Base-by-base conservation (phyloP, 1,140 invertebrate genomes). In the Drosophila rufa region DNA sequence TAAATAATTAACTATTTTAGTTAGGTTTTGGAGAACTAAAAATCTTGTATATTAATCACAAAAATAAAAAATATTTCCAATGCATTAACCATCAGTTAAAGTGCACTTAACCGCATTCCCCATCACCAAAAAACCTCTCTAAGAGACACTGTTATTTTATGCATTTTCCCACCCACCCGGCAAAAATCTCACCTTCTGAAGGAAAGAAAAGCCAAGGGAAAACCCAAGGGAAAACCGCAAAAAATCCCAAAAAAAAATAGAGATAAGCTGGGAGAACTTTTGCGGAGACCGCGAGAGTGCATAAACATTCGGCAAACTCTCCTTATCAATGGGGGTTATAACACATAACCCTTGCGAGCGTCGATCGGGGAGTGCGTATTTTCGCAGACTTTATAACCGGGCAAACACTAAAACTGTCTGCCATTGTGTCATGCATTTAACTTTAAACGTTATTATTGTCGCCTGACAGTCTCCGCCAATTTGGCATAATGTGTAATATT, bases 401-500 rank as follows among this genome's bases (percentile, higher is more conserved):
- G 69, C 70, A 80, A 73, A 83, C 85, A 87, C 78, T 87, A 87
- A 87, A 87, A 87, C 73, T 84, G 84, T 87, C 80, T 89, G 74
- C 82, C 79, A 78, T 84, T 84, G 82, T 81, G 64, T 65, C 66
- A 82, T 84, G 67, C 77, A 87, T 83, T 87, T 87, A 80, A 80
- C 57, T 90, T 68, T 90, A 90, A 90, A 91, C 85, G 85, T 90
- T 90, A 90, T 90, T 90, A 85, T 90, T 90, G 85, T 85, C 85
- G 85, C 85, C 85, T 70, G 81, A 70, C 78, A 91, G 85, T 90
- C 85, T 90, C 85, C 85, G 80, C 65, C 85, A 91, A 90, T 90
- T 90, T 91, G 86, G 79, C 86, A 78, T 90, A 90, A 90, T 90
- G 86, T 80, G 85, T 90, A 90, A 90, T 90, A 90, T 90, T 90